Evolutionary conservation across 2,888 invertebrate genomes (phyloP).

Genomic region (Crepidodera aurea): DNA sequence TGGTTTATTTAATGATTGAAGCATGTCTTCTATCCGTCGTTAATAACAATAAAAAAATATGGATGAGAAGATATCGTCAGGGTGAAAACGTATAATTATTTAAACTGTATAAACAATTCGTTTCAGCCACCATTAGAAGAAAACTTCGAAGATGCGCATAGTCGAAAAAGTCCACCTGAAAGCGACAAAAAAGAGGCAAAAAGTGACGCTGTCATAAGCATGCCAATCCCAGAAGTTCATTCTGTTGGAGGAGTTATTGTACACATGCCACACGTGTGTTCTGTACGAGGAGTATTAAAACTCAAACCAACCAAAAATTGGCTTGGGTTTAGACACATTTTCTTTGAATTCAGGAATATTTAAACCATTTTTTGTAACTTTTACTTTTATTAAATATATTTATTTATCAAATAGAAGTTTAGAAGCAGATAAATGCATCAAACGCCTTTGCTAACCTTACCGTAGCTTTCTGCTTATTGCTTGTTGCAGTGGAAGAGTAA

Average conservation of each 20-base stretch:
- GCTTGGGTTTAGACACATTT: conserved; percentile 36
- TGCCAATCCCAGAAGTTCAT: conserved; percentile 75
- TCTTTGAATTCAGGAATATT: conserved; percentile 32
- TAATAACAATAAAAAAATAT: too few relatives aligned
- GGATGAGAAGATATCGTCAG: too few relatives aligned
- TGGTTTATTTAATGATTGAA: too few relatives aligned
- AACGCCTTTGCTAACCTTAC: too few relatives aligned
- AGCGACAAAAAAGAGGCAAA: conserved; percentile 74
- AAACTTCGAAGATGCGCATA: conserved; percentile 71
- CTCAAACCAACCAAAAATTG: conserved; percentile 35
- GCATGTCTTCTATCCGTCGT: too few relatives aligned
- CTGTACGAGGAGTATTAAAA: conserved; percentile 60
- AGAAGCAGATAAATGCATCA: too few relatives aligned
- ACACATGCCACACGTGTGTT: conserved; percentile 91
- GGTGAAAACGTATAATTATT: too few relatives aligned
- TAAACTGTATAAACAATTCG: neutral
- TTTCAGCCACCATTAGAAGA: conserved; percentile 73
- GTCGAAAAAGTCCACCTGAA: conserved; percentile 75
- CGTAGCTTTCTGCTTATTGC: too few relatives aligned
- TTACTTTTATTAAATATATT: too few relatives aligned
- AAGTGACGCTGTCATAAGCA: conserved; percentile 69
- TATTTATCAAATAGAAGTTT: too few relatives aligned
- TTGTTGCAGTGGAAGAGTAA: too few relatives aligned
- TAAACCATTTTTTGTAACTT: too few relatives aligned
- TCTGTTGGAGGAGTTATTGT: conserved; percentile 87